Evolutionary conservation across 2,888 invertebrate species (phyloP).

Genomic region (Loripinus fragilis): DNA sequence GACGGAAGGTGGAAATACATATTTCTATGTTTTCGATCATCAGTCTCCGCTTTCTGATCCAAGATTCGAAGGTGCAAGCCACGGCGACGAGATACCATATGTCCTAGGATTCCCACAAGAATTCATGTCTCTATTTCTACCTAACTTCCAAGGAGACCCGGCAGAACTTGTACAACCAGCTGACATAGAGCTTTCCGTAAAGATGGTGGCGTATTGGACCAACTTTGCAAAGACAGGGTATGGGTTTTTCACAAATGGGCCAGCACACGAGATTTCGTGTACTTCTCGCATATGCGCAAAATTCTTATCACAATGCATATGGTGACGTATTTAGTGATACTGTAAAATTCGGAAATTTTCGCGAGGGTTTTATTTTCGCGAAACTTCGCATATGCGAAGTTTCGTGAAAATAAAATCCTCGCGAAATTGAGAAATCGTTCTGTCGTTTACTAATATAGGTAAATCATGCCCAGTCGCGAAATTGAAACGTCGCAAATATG

Average conservation of each 20-base stretch:
- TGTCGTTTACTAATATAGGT: too few relatives aligned
- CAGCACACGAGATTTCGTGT: neutral
- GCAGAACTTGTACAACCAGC: neutral
- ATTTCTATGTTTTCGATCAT: neutral
- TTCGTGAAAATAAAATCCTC: too few relatives aligned
- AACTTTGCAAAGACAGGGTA: slow-evolving; percentile 3
- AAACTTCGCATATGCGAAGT: too few relatives aligned
- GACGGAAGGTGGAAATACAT: neutral
- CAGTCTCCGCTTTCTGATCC: neutral
- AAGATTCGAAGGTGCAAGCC: neutral
- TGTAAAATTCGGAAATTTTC: too few relatives aligned
- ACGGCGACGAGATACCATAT: neutral
- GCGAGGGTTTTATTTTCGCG: too few relatives aligned
- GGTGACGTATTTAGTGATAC: neutral
- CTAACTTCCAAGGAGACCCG: neutral
- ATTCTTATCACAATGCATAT: neutral
- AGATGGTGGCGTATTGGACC: neutral
- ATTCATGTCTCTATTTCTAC: neutral
- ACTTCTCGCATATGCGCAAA: neutral
- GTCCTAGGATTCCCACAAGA: neutral
- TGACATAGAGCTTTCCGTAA: neutral
- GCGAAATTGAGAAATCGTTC: too few relatives aligned
- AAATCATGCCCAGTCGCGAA: too few relatives aligned
- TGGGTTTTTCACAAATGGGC: too few relatives aligned
- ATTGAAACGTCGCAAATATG: too few relatives aligned